Conservation (phyloP, 2,797 vertebrate species). For the Rhinichthys osculus region DNA sequence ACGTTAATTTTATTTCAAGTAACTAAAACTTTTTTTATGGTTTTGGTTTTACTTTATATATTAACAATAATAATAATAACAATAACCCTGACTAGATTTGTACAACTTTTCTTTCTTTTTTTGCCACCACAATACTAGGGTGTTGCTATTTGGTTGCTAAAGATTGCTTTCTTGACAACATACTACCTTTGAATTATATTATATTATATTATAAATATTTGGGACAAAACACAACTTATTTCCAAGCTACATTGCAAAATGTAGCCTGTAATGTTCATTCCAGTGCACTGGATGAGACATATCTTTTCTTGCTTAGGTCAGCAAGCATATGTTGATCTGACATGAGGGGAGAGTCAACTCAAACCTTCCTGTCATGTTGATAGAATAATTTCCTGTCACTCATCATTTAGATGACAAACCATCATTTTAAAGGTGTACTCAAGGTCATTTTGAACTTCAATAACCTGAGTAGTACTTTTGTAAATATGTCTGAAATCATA, state of each 20-base stretch:
- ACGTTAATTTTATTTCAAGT: no score
- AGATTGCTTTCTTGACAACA: no score
- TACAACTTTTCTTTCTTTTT: no score
- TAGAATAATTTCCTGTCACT: conserved; percentile 7
- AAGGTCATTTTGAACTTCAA: background rate
- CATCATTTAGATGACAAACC: background rate
- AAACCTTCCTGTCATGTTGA: background rate
- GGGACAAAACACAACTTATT: background rate
- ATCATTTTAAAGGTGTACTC: background rate
- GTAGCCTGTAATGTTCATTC: background rate
- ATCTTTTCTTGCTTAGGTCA: conserved; percentile 26
- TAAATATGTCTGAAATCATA: conserved; percentile 1
- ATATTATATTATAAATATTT: background rate
- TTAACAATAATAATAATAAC: no score
- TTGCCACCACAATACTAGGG: no score
- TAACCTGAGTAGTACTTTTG: background rate
- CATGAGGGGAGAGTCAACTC: conserved; percentile 11
- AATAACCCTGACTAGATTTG: no score
- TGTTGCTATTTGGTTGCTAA: no score
- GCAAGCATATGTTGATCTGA: background rate
- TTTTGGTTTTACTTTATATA: no score
- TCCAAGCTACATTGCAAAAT: background rate
- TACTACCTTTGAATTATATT: no score
- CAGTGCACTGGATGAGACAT: background rate
- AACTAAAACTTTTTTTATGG: no score